A percentile compares a stretch with the other conserved stretches of the same genome.
Conservation (phyloP, 2,113 vertebrate genomes). For the Cygnus atratus region DNA sequence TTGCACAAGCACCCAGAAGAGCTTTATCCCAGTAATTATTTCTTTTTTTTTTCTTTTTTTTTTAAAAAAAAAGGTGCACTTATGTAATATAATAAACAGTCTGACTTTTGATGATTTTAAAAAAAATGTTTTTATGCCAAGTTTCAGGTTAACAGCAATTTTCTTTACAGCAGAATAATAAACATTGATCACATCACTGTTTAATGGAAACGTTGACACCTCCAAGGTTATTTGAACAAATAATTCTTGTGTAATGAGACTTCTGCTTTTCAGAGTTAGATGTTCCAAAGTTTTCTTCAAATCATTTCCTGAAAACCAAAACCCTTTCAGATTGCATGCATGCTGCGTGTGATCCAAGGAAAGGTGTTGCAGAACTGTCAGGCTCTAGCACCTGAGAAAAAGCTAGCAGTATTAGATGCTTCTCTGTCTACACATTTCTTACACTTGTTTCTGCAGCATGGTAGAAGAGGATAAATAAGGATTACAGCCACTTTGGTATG, state of each 20-base stretch:
- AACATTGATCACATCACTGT: background rate
- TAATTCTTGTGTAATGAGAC: background rate
- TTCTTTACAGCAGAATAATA: slow-evolving; percentile 52
- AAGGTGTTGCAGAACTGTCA: background rate
- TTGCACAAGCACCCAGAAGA: slow-evolving; percentile 1
- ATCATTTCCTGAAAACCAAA: background rate
- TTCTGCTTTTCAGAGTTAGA: background rate
- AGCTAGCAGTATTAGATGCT: background rate
- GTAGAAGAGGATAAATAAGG: background rate
- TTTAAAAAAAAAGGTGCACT: background rate
- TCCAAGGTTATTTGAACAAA: background rate
- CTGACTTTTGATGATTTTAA: background rate
- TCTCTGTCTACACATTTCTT: background rate
- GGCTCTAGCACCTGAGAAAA: background rate
- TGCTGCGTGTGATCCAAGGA: fast-evolving
- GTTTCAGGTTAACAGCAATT: background rate
- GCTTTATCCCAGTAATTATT: slow-evolving; percentile 53
- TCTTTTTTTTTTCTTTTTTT: background rate
- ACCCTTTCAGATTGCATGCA: background rate
- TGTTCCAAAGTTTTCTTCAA: background rate
- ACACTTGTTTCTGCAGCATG: background rate
- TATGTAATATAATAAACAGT: background rate
- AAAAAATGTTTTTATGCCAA: background rate
- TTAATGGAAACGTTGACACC: slow-evolving; percentile 38
- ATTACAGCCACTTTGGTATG: background rate